These are phyloP conservation scores for Nowickia ferox DNA, from an alignment of 2,888 invertebrate species.

Conservation along the genomic window DNA sequence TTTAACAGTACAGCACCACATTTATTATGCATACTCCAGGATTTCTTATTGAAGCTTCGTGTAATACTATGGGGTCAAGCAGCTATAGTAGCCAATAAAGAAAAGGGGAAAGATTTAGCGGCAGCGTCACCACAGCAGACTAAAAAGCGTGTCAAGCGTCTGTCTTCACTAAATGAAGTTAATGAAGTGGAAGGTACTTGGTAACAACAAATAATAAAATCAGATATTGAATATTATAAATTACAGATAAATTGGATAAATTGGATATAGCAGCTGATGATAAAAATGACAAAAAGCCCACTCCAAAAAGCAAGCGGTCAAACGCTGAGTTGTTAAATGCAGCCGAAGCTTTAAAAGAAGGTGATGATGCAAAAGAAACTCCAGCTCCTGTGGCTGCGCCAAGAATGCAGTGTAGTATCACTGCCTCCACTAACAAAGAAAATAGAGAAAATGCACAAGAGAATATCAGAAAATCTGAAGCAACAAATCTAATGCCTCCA, in stretches of 20 bases:
- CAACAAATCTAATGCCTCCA: slow-evolving; percentile 75
- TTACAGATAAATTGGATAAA: slow-evolving; percentile 14
- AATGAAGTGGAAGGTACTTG: slow-evolving; percentile 75
- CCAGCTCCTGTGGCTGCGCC: slow-evolving; percentile 36
- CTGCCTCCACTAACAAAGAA: neutral
- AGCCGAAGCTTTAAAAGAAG: slow-evolving; percentile 58
- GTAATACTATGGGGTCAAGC: slow-evolving; percentile 53
- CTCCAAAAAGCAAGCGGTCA: slow-evolving; percentile 71
- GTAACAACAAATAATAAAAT: neutral
- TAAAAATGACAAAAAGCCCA: neutral
- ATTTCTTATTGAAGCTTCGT: slow-evolving; percentile 68
- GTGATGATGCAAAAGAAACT: neutral
- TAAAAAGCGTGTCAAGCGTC: slow-evolving; percentile 79
- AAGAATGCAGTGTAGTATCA: neutral
- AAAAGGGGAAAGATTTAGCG: slow-evolving; percentile 43
- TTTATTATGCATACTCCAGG: slow-evolving; percentile 57
- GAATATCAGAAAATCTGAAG: slow-evolving; percentile 26
- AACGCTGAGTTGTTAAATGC: slow-evolving; percentile 74
- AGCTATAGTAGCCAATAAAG: slow-evolving; percentile 42
- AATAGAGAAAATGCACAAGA: slow-evolving; percentile 22
- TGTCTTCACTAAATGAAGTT: slow-evolving; percentile 76
- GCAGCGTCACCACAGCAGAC: slow-evolving; percentile 78
- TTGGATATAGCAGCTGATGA: neutral
- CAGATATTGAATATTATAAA: neutral
- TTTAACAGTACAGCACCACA: neutral